Evolutionary conservation across 2,797 vertebrate genomes (phyloP), one percentile per base, ranked within the genome.

Genomic region (Lagodon rhomboides): DNA sequence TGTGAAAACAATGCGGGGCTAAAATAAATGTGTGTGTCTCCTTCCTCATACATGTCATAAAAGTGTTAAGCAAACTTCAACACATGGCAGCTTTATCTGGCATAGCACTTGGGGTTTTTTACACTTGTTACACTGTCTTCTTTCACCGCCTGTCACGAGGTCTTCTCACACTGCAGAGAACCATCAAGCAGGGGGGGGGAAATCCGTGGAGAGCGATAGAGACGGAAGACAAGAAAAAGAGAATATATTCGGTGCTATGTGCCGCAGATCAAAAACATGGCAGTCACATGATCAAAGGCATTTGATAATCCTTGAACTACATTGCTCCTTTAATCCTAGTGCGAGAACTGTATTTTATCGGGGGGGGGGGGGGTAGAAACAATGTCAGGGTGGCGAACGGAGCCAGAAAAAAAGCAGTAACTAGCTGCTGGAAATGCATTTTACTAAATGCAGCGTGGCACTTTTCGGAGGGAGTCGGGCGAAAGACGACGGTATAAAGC

Each of bases 211-310:
- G 89, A 92, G 78, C 77, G 78, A 69, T 54, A 77, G 73, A 92
- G 83, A 91, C 81, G 90, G 84, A 90, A 87, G 73, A 84, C 71
- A 86, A 79, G 69, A 87, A 87, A 92, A 87, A 90, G 80, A 86
- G 89, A 93, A 92, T 93, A 91, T 93, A 90, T 92, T 90, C 86
- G 72, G 86, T 82, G 82, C 80, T 83, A 74, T 90, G 88, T 88
- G 89, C 88, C 46, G 66, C 84, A 92, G 91, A 95, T 95, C 90
- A 93, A 95, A 94, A 92, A 91, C 90, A 89, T 85, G 83, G 86
- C 82, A 89, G 91, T 94, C 93, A 95, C 92, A 93, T 95, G 94
- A 95, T 95, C 91, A 93, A 94, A 94, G 94, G 89, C 92, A 92
- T 94, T 92, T 92, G 92, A 94, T 93, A 95, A 94, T 95, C 93